phyloP scores from a whole-genome alignment of 1,140 invertebrate genomes.

The Drosophila obscura region DNA sequence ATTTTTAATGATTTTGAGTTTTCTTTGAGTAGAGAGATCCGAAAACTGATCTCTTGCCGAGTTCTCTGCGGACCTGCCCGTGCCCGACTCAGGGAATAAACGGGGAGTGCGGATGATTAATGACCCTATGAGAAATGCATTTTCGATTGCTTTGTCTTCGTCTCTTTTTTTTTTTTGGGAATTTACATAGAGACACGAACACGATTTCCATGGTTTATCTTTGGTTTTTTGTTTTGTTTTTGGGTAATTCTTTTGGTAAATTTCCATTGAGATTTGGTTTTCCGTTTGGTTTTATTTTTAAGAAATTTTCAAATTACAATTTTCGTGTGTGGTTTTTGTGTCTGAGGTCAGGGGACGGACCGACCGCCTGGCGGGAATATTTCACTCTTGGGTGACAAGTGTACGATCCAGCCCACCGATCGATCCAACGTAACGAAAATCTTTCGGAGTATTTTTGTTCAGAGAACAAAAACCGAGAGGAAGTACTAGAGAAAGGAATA shows the following conservation, averaged over 20 bases:
- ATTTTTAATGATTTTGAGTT: no score
- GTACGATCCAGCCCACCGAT: no score
- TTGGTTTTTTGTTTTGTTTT: slow-evolving; percentile 21
- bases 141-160: not conserved
- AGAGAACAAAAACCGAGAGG: not conserved
- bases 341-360: slow-evolving; percentile 25
- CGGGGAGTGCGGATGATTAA: not conserved
- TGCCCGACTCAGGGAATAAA: not conserved
- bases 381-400: no score
- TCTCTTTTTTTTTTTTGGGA: not conserved
- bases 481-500: slow-evolving; percentile 5
- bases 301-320: slow-evolving; percentile 54
- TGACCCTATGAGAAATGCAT: slow-evolving; percentile 2
- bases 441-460: not conserved
- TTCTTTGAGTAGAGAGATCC: not conserved
- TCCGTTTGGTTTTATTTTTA: slow-evolving; percentile 15
- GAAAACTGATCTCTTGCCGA: slow-evolving; percentile 4
- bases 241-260: slow-evolving; percentile 51
- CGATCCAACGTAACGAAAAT: slow-evolving; percentile 2
- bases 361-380: slow-evolving; percentile 4
- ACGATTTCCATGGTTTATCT: slow-evolving; percentile 19
- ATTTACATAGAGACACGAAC: slow-evolving; percentile 6
- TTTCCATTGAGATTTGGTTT: slow-evolving; percentile 38
- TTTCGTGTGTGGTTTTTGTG: slow-evolving; percentile 22
- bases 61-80: not conserved